Evolutionary conservation across 1,140 invertebrate genomes (phyloP).

Genomic region (Odontomachus brunneus): DNA sequence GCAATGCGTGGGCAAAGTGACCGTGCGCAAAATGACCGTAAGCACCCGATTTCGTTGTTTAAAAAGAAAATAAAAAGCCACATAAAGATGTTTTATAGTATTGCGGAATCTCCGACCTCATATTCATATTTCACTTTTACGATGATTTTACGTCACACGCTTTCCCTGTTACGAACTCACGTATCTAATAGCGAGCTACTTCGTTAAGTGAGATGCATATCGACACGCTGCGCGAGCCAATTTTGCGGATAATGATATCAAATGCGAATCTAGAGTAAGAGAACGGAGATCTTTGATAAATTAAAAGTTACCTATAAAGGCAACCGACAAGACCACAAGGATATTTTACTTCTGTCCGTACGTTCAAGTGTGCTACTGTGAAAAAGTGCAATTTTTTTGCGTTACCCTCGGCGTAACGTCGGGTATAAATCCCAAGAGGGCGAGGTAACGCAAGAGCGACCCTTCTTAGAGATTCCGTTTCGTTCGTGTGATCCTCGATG

Average conservation of each 20-base stretch:
- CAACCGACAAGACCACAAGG: too few relatives aligned
- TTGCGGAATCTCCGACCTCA: not conserved
- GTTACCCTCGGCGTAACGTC: conserved; percentile 5
- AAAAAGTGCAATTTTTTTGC: conserved; percentile 27
- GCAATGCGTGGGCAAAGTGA: conserved; percentile 31
- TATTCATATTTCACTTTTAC: conserved; percentile 7
- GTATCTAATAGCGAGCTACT: not conserved
- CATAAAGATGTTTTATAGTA: conserved; percentile 19
- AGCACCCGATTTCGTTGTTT: conserved; percentile 18
- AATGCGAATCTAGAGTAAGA: not conserved
- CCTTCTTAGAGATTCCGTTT: conserved; percentile 31
- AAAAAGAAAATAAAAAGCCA: not conserved
- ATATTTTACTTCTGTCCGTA: not conserved
- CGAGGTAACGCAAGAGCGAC: conserved; percentile 4
- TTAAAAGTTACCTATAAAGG: too few relatives aligned
- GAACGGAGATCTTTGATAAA: too few relatives aligned
- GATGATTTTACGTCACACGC: not conserved
- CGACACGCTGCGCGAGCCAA: not conserved
- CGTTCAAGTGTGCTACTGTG: not conserved
- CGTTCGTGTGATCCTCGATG: conserved; percentile 45
- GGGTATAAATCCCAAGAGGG: not conserved
- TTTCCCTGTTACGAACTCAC: not conserved
- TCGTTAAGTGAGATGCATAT: not conserved
- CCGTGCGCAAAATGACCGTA: too few relatives aligned
- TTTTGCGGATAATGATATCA: not conserved